Conservation (phyloP, 2,797 vertebrate species). For the Rhynchotus rufescens region DNA sequence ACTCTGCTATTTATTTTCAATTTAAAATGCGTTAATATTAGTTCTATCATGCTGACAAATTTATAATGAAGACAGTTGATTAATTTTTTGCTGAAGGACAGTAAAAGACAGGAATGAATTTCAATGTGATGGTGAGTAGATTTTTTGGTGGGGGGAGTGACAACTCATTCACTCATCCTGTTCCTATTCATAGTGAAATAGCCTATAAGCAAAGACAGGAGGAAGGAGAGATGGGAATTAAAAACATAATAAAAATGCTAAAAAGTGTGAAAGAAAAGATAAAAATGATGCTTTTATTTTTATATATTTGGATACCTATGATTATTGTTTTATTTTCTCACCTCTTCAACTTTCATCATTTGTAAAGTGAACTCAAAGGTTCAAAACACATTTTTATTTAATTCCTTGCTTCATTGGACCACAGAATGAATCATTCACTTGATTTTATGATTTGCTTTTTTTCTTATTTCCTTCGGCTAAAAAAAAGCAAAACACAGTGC, state of each 20-base stretch:
- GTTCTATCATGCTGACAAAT: constrained; percentile 44
- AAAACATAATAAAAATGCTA: not conserved
- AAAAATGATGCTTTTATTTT: not conserved
- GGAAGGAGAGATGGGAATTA: not conserved
- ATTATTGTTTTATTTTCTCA: not conserved
- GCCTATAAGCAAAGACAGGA: not conserved
- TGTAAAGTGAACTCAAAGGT: not conserved
- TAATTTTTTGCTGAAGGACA: constrained; percentile 9
- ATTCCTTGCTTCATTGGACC: not conserved
- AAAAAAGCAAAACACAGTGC: not conserved
- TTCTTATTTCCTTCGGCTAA: not conserved
- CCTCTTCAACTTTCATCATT: not conserved
- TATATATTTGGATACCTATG: not conserved
- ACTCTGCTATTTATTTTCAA: constrained; percentile 51
- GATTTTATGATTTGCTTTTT: not conserved
- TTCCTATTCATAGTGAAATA: not conserved
- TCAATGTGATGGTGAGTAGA: not conserved
- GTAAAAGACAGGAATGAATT: constrained; percentile 17
- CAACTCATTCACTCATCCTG: not conserved
- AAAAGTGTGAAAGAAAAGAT: not conserved
- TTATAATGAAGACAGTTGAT: constrained; percentile 39
- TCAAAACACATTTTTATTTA: not conserved
- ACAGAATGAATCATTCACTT: not conserved
- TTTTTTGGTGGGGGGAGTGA: not conserved
- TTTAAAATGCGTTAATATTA: constrained; percentile 61